Evolutionary conservation across 2,888 invertebrate genomes (phyloP), one percentile per base, ranked within the genome.

Genomic region (Apodemia zela): DNA sequence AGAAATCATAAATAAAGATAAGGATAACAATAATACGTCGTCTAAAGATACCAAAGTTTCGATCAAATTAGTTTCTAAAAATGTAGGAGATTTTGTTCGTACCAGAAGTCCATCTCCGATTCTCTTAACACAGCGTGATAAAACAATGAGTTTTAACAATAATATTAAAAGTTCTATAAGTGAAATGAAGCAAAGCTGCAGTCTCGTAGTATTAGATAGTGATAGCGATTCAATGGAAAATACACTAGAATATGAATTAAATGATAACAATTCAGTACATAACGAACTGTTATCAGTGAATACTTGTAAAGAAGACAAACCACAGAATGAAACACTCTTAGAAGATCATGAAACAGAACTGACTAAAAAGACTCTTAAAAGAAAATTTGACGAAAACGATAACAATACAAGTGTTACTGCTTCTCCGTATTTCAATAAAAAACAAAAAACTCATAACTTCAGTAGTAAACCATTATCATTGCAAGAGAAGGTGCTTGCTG

Each of bases 351-450:
- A 59, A 65, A 67, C 47, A 61, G 38, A 62, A 63, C 67, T 64
- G 62, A 73, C 69, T 66, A 70, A 73, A 25, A 67, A 66, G 21
- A 73, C 68, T 45, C 76, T 59, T 63, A 81, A 87, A 74, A 79
- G 88, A 70, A 88, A 89, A 71, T 68, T 79, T 49, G 65, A 71
- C 2, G 76, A 81, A 21, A 76, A 78, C 29, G 74, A 74, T 65
- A 75, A 79, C 51, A 62, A 25, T 21, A 11, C 49, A 11, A 51
- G 68, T 3, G 68, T 75, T 62, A 77, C 74, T 59, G 75, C 78
- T 25, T 91, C 91, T 0, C 89, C 89, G 17, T 89, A 82, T 74
- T 92, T 90, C 65, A 81, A 71, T 68, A 91, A 91, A 69, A 83
- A 78, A 69, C 81, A 61, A 65, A 89, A 89, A 72, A 17, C 84